A percentile compares a stretch with the other conserved stretches of the same genome.
Conservation (phyloP, 2,888 invertebrate species). For the Ypsolopha sequella region DNA sequence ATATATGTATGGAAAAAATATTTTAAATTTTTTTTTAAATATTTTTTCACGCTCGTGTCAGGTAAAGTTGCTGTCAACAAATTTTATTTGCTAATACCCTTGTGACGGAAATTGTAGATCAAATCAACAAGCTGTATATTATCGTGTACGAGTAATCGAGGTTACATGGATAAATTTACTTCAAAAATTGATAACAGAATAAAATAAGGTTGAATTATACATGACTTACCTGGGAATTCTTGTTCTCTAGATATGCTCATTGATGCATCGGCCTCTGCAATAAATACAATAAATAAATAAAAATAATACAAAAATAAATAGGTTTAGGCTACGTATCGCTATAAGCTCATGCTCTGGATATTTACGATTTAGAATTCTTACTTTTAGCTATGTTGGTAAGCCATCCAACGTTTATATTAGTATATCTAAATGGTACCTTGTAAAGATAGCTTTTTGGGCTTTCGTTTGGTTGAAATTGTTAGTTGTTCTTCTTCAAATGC, state of each 20-base stretch:
- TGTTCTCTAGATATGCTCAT: slow-evolving; percentile 79
- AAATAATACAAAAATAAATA: not conserved
- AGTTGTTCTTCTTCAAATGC: slow-evolving; percentile 75
- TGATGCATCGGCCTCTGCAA: slow-evolving; percentile 76
- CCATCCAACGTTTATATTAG: too few relatives aligned
- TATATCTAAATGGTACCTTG: slow-evolving; percentile 66
- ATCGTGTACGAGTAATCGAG: not conserved
- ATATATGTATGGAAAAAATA: too few relatives aligned
- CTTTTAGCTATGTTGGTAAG: not conserved
- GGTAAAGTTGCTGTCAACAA: too few relatives aligned
- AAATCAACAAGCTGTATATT: too few relatives aligned
- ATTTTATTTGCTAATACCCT: too few relatives aligned
- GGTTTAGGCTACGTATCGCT: not conserved
- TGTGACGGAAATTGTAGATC: too few relatives aligned
- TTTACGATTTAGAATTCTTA: not conserved
- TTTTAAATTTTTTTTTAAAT: too few relatives aligned
- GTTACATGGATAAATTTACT: not conserved
- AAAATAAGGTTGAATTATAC: not conserved
- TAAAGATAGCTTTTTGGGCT: slow-evolving; percentile 73
- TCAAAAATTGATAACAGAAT: not conserved
- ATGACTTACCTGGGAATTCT: slow-evolving; percentile 70
- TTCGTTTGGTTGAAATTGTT: slow-evolving; percentile 76
- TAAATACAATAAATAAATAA: slow-evolving; percentile 4
- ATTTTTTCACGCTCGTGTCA: too few relatives aligned
- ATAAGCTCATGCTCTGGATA: slow-evolving; percentile 10